Evolutionary conservation across 2,888 invertebrate genomes (phyloP).

Genomic region (Aleiodes testaceus): DNA sequence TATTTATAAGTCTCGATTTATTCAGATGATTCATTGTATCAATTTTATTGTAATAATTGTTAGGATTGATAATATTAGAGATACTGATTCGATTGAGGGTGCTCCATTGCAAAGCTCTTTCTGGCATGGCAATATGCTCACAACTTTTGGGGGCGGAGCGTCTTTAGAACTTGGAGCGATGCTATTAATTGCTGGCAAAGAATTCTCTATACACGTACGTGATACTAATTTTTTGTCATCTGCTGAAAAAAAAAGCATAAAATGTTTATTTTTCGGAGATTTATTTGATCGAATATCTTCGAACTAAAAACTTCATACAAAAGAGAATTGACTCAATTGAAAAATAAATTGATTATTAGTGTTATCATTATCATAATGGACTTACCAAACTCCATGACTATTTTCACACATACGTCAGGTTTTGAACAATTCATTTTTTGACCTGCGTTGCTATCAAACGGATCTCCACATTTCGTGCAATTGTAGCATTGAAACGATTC

Average conservation of each 20-base stretch:
- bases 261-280: too few relatives aligned
- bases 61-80: neutral
- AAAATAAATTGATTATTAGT: too few relatives aligned
- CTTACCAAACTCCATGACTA: neutral
- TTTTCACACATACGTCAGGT: neutral
- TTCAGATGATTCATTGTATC: neutral
- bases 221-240: too few relatives aligned
- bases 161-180: too few relatives aligned
- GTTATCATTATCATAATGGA: neutral
- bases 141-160: neutral
- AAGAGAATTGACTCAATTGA: too few relatives aligned
- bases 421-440: neutral
- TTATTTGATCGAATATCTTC: too few relatives aligned
- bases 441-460: neutral
- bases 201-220: too few relatives aligned
- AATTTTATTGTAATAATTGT: neutral
- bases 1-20: neutral
- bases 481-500: neutral
- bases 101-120: slow-evolving; percentile 11
- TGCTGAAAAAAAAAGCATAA: too few relatives aligned
- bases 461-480: neutral
- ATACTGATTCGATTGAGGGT: neutral
- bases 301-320: too few relatives aligned
- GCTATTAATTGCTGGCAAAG: too few relatives aligned
- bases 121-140: neutral